These are phyloP conservation scores for Takifugu rubripes DNA, from an alignment of 2,797 vertebrate genomes.

Conservation along the genomic window DNA sequence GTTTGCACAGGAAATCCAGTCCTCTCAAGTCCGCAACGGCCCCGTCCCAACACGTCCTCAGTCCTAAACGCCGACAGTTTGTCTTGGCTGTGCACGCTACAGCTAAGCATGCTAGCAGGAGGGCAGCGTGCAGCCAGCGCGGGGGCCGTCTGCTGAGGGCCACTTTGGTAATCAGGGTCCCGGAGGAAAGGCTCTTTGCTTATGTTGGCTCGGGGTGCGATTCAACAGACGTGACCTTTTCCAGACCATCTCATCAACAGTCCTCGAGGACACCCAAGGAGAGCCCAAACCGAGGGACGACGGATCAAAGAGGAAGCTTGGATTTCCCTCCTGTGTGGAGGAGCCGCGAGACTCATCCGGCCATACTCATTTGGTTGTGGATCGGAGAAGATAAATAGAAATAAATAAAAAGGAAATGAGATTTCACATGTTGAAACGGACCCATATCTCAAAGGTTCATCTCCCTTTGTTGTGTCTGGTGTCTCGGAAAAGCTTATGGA, in stretches of 20 bases:
- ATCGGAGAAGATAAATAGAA: no score
- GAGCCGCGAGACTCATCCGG: constrained; percentile 13
- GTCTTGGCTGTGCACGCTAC: constrained; percentile 53
- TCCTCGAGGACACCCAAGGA: constrained; percentile 49
- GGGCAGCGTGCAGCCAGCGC: constrained; percentile 38
- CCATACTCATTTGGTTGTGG: constrained; percentile 1
- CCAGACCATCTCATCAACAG: constrained; percentile 45
- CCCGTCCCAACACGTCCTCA: constrained; percentile 38
- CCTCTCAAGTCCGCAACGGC: constrained; percentile 52
- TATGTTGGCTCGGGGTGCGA: constrained; percentile 39
- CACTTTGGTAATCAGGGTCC: constrained; percentile 34
- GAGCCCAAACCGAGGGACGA: constrained; percentile 31
- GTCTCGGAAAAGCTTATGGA: no score
- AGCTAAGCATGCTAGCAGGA: constrained; percentile 43
- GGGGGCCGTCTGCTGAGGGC: constrained; percentile 38
- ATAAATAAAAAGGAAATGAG: no score
- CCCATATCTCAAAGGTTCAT: no score
- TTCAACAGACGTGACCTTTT: constrained; percentile 50
- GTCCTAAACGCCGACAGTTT: constrained; percentile 42
- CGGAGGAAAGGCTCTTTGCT: constrained; percentile 48
- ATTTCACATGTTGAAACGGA: no score
- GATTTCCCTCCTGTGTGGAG: constrained; percentile 15
- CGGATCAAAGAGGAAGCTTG: constrained; percentile 28
- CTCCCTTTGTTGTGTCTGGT: no score
- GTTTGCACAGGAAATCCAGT: constrained; percentile 54